These are phyloP conservation scores for Phlogophora meticulosa DNA, from an alignment of 2,888 invertebrate species.

Conservation along the genomic window DNA sequence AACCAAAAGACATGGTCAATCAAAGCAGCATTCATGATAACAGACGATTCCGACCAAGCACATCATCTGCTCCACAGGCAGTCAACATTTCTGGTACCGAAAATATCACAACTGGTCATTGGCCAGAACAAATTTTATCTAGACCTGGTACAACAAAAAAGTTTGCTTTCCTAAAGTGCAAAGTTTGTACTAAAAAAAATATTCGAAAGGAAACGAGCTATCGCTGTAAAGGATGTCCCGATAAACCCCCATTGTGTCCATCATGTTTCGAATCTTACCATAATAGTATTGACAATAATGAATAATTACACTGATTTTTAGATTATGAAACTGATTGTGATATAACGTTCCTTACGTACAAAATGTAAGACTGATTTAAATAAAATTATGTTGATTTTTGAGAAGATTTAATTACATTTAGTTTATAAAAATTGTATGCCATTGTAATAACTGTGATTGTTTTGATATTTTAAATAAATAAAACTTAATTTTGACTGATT, in stretches of 20 bases:
- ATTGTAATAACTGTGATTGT: too few relatives aligned
- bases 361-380: too few relatives aligned
- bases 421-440: too few relatives aligned
- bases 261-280: slow-evolving; percentile 3
- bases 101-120: neutral
- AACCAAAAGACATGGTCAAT: neutral
- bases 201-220: slow-evolving; percentile 2
- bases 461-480: too few relatives aligned
- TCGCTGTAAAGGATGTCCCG: slow-evolving; percentile 1
- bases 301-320: too few relatives aligned
- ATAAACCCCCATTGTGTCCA: slow-evolving; percentile 4
- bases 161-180: slow-evolving; percentile 5
- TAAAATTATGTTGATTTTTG: too few relatives aligned
- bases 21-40: slow-evolving; percentile 2
- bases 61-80: neutral
- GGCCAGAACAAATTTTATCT: neutral
- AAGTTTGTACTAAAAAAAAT: slow-evolving; percentile 1
- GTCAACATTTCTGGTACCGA: neutral
- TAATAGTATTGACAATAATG: too few relatives aligned
- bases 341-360: too few relatives aligned
- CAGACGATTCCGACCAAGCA: slow-evolving; percentile 3
- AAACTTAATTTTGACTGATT: too few relatives aligned
- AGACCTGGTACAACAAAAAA: neutral
- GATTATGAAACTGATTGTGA: too few relatives aligned
- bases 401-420: too few relatives aligned